phyloP scores from a whole-genome alignment of 2,888 invertebrate species.

The Hylaea fasciaria region DNA sequence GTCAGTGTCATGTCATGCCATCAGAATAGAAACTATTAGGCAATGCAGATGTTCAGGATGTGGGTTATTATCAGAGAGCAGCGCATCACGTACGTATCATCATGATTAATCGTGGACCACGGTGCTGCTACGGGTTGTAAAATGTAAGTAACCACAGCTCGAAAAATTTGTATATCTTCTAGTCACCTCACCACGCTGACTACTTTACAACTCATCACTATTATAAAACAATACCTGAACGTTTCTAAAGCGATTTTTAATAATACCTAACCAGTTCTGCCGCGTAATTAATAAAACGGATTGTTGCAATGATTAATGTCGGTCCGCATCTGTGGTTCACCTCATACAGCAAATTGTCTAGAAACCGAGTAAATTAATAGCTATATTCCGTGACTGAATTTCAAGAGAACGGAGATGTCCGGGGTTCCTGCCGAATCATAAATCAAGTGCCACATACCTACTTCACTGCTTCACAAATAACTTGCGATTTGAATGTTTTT shows the following conservation, averaged over 20 bases:
- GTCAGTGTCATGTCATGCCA: no score
- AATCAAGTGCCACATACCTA: slow-evolving; percentile 19
- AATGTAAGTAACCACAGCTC: slow-evolving; percentile 33
- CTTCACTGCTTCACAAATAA: slow-evolving; percentile 20
- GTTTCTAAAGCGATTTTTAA: slow-evolving; percentile 48
- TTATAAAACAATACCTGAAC: slow-evolving; percentile 38
- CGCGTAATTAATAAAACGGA: slow-evolving; percentile 36
- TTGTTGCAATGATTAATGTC: slow-evolving; percentile 41
- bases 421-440: slow-evolving; percentile 22
- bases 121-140: slow-evolving; percentile 25
- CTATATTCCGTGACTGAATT: slow-evolving; percentile 47
- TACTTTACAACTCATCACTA: slow-evolving; percentile 26
- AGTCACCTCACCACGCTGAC: slow-evolving; percentile 36
- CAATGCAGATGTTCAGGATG: slow-evolving; percentile 51
- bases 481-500: not conserved
- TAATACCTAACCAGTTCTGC: slow-evolving; percentile 31
- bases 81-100: slow-evolving; percentile 46
- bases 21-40: slow-evolving; percentile 47
- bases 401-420: slow-evolving; percentile 37
- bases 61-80: slow-evolving; percentile 46
- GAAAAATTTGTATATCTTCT: slow-evolving; percentile 36
- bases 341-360: slow-evolving; percentile 36
- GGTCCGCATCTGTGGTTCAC: slow-evolving; percentile 38
- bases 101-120: slow-evolving; percentile 52
- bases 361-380: slow-evolving; percentile 45